These are phyloP conservation scores for Drosophila prolongata DNA, from an alignment of 2,888 invertebrate genomes.

Conservation along the genomic window DNA sequence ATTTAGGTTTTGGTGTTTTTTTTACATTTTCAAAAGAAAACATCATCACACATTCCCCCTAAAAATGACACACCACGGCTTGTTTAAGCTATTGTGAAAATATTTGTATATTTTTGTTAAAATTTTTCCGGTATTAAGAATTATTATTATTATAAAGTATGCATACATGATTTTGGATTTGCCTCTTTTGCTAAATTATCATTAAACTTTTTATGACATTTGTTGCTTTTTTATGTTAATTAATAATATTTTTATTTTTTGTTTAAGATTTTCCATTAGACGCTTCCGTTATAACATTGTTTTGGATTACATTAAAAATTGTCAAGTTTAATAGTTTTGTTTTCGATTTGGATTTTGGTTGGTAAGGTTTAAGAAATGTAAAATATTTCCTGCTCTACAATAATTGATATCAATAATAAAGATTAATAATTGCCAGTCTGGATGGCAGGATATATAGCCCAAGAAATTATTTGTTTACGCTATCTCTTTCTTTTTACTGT, in stretches of 20 bases:
- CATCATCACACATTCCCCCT: neutral
- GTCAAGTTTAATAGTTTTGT: constrained; percentile 21
- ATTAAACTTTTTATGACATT: constrained; percentile 31
- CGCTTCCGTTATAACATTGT: constrained; percentile 5
- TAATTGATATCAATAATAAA: constrained; percentile 26
- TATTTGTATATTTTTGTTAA: constrained; percentile 70
- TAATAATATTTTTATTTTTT: constrained; percentile 15
- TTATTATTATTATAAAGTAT: constrained; percentile 54
- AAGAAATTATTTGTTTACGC: neutral
- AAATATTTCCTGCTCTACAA: constrained; percentile 29
- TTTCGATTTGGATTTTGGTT: constrained; percentile 20
- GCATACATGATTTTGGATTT: constrained; percentile 54
- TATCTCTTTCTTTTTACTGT: neutral
- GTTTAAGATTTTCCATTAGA: constrained; percentile 17
- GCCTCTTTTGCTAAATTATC: constrained; percentile 50
- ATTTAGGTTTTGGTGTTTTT: too few relatives aligned
- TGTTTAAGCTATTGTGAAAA: constrained; percentile 75
- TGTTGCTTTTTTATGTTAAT: constrained; percentile 33
- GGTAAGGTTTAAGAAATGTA: constrained; percentile 29
- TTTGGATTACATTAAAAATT: constrained; percentile 21
- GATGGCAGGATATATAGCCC: constrained; percentile 16
- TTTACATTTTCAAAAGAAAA: too few relatives aligned
- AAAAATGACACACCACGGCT: neutral
- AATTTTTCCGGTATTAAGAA: constrained; percentile 67
- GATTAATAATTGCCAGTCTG: constrained; percentile 6